Percentiles rank a stretch among this genome's conserved stretches.
These are phyloP conservation scores for Nomada lathburiana DNA, from an alignment of 2,888 invertebrate genomes.

Conservation along the genomic window DNA sequence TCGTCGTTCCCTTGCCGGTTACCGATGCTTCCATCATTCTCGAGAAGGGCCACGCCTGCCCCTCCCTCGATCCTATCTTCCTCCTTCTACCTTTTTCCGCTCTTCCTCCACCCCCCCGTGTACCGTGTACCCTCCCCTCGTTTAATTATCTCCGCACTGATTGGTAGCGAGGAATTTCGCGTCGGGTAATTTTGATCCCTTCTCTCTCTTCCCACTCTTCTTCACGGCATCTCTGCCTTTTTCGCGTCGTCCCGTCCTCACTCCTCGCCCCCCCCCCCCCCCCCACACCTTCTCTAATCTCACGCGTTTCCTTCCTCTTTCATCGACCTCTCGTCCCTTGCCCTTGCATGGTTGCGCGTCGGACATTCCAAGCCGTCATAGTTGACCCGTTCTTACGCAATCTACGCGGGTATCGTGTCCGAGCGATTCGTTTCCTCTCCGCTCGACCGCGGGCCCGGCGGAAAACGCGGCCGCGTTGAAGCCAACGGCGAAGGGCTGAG, in stretches of 20 bases:
- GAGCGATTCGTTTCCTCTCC: conserved; percentile 25
- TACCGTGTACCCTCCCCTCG: conserved; percentile 79
- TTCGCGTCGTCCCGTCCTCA: not conserved
- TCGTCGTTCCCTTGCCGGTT: conserved; percentile 73
- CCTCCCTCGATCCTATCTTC: conserved; percentile 81
- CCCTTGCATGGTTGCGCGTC: conserved; percentile 25
- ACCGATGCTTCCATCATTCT: conserved; percentile 82
- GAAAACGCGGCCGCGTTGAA: no score
- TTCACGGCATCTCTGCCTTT: not conserved
- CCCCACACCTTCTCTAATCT: conserved; percentile 31
- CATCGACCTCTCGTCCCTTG: conserved; percentile 12
- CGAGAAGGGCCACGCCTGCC: conserved; percentile 81
- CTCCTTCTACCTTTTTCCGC: conserved; percentile 63
- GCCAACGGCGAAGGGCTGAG: not conserved
- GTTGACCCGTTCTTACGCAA: conserved; percentile 59
- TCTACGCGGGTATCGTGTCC: conserved; percentile 69
- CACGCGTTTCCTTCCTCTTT: conserved; percentile 39
- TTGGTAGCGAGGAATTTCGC: conserved; percentile 83
- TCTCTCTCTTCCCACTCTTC: conserved; percentile 53
- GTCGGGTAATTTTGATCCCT: conserved; percentile 83
- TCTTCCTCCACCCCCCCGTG: conserved; percentile 58
- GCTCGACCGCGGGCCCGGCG: no score
- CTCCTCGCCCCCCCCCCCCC: not conserved
- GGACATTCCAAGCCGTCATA: conserved; percentile 15
- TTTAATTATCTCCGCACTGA: conserved; percentile 83